Percentiles rank a stretch among this genome's conserved stretches.
phyloP scores from a whole-genome alignment of 2,797 vertebrate species.

The Amazona finschi region DNA sequence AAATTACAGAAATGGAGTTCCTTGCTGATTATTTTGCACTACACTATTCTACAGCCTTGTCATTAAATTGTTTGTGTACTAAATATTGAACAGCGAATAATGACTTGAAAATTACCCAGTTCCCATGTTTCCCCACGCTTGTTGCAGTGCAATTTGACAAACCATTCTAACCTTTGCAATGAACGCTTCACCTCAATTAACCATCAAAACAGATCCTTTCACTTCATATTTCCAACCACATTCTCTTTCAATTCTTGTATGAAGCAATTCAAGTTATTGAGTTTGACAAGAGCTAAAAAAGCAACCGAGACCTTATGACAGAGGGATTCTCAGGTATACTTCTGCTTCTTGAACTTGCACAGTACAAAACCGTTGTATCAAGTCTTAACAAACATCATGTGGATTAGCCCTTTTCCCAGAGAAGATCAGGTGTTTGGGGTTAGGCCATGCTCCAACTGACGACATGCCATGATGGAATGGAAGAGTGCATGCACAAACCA shows the following conservation, averaged over 20 bases:
- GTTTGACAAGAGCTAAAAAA: neutral
- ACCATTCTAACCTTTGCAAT: neutral
- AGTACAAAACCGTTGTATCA: neutral
- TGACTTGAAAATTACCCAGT: neutral
- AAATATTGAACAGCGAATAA: neutral
- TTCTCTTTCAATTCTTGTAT: neutral
- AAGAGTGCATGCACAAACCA: neutral
- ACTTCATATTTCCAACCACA: neutral
- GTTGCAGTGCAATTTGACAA: neutral
- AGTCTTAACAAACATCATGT: neutral
- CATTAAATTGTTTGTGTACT: neutral
- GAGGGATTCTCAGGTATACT: neutral
- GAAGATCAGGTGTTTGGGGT: neutral
- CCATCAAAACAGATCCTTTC: neutral
- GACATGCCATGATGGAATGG: fast-evolving
- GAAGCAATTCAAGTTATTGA: neutral
- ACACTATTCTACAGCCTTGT: neutral
- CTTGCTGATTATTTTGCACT: neutral
- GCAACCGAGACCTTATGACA: neutral
- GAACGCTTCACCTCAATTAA: neutral
- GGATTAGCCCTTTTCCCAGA: neutral
- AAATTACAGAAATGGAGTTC: neutral
- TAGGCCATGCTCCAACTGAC: neutral
- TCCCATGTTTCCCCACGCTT: neutral
- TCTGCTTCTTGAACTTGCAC: neutral